Conservation (phyloP, 30 jellyfish, hydroid and myxozoan species). For the Clytia hemisphaerica region DNA sequence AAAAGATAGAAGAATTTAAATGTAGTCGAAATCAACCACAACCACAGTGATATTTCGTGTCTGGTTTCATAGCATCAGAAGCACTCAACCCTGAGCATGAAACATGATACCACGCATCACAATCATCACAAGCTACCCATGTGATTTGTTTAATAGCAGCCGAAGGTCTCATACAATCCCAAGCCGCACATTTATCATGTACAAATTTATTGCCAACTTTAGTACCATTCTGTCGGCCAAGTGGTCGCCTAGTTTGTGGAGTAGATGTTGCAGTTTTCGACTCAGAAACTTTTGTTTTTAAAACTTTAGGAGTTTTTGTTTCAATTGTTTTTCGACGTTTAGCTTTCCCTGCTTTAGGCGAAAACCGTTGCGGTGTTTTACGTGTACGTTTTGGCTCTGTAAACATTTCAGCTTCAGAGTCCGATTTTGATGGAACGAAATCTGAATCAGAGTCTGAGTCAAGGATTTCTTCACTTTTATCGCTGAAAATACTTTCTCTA, state of each 20-base stretch:
- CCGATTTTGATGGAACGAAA: too few relatives aligned
- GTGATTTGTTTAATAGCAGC: constrained; percentile 39
- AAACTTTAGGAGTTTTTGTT: too few relatives aligned
- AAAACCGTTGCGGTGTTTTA: too few relatives aligned
- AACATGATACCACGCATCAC: constrained; percentile 71
- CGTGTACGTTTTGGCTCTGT: too few relatives aligned
- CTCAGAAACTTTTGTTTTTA: too few relatives aligned
- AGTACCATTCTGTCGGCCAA: background rate
- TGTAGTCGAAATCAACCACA: constrained; percentile 20
- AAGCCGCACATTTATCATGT: constrained; percentile 59
- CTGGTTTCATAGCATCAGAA: constrained; percentile 32
- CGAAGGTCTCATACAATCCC: constrained; percentile 53
- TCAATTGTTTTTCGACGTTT: too few relatives aligned
- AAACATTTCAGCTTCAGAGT: too few relatives aligned
- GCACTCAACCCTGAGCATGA: constrained; percentile 54
- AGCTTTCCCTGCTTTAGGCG: too few relatives aligned
- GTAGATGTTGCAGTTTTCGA: too few relatives aligned
- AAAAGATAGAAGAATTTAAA: too few relatives aligned
- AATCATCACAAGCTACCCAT: constrained; percentile 78
- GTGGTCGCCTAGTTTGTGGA: too few relatives aligned
- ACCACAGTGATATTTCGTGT: constrained; percentile 54
- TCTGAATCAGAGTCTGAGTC: background rate
- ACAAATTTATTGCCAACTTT: constrained; percentile 6
- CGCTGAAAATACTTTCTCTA: background rate
- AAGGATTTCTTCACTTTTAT: constrained; percentile 4